These are phyloP conservation scores for Xanthia icteritia DNA, from an alignment of 2,888 invertebrate genomes.

Conservation along the genomic window DNA sequence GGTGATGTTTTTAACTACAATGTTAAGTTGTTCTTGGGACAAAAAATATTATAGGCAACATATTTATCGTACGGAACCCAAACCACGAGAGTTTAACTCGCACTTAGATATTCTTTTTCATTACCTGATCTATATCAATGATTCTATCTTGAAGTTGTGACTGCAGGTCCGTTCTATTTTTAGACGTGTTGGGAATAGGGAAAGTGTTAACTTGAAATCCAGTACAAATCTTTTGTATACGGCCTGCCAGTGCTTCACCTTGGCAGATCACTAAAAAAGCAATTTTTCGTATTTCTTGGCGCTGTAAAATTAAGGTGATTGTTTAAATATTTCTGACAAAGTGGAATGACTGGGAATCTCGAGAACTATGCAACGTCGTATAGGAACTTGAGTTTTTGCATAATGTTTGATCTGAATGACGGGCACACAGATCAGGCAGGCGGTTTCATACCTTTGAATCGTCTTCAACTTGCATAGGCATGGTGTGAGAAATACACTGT, in stretches of 20 bases:
- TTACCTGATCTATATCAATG: constrained; percentile 94
- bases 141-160: constrained; percentile 94
- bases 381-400: not conserved
- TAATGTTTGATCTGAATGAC: not conserved
- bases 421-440: too few relatives aligned
- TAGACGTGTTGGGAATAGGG: constrained; percentile 95
- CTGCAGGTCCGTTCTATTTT: constrained; percentile 94
- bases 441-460: not conserved
- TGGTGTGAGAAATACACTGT: not conserved
- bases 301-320: constrained; percentile 86
- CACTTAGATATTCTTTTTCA: not conserved
- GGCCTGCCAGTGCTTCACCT: constrained; percentile 95
- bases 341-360: not conserved
- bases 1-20: too few relatives aligned
- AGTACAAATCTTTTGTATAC: constrained; percentile 96
- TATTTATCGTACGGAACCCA: too few relatives aligned
- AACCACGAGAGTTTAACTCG: too few relatives aligned
- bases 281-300: constrained; percentile 94
- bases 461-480: not conserved
- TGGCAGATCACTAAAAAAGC: constrained; percentile 96
- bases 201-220: constrained; percentile 97
- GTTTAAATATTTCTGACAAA: not conserved
- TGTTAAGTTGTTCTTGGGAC: too few relatives aligned
- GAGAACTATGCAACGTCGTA: not conserved
- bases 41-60: too few relatives aligned